Conservation (phyloP, 2,888 invertebrate genomes). For the Carpatolechia fugitivella region DNA sequence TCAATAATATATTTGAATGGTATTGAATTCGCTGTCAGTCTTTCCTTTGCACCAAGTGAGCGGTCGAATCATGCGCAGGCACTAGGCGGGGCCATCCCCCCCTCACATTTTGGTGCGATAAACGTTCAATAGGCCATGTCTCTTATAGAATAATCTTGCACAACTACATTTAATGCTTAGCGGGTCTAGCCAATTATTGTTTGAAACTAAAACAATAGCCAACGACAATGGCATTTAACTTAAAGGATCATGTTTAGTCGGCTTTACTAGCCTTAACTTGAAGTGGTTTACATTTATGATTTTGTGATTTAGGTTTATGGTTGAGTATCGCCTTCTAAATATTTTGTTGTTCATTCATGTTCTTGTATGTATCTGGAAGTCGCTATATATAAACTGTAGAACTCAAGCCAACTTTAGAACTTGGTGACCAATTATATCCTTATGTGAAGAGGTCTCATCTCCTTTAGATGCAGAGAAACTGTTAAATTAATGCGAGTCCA, state of each 20-base stretch:
- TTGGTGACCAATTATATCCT: constrained; percentile 11
- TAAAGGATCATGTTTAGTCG: background rate
- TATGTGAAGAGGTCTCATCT: constrained; percentile 5
- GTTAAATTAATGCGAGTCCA: constrained; percentile 10
- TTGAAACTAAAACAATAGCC: constrained; percentile 9
- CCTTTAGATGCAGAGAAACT: constrained; percentile 10
- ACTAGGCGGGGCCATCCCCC: constrained; percentile 49
- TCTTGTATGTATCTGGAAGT: too few species aligned
- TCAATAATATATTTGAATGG: background rate
- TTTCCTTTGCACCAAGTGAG: constrained; percentile 24
- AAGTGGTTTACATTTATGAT: background rate
- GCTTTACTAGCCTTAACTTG: background rate
- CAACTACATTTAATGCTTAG: constrained; percentile 32
- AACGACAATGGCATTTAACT: constrained; percentile 5
- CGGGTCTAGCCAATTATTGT: constrained; percentile 11
- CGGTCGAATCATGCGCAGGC: constrained; percentile 38
- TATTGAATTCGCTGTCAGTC: constrained; percentile 11
- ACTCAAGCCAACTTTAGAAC: background rate
- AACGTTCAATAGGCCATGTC: constrained; percentile 54
- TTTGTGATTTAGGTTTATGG: background rate
- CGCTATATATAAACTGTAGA: too few species aligned
- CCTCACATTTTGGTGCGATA: constrained; percentile 42
- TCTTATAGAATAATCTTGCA: constrained; percentile 44
- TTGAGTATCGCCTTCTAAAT: too few species aligned
- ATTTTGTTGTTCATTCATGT: too few species aligned